phyloP scores from a whole-genome alignment of 2,797 vertebrate genomes.

The Micropoecilia bifurca region DNA sequence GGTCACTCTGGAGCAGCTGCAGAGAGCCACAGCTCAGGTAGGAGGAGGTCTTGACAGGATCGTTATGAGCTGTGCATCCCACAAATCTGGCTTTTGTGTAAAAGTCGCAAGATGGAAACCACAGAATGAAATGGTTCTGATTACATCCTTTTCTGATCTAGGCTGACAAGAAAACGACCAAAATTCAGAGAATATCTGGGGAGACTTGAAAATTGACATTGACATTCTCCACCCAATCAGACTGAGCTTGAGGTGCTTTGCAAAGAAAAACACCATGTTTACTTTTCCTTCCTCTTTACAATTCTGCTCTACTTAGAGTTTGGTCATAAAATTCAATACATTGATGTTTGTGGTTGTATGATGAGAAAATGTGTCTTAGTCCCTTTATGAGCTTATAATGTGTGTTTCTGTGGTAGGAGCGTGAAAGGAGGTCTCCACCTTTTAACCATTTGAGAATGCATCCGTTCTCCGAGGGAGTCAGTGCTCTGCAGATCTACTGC shows the following conservation, averaged over 20 bases:
- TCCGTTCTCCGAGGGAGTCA: constrained; percentile 97
- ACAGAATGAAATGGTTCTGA: not conserved
- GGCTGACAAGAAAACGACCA: not conserved
- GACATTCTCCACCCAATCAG: too few species aligned
- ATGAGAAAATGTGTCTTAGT: not conserved
- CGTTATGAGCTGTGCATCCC: too few species aligned
- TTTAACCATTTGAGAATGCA: constrained; percentile 97
- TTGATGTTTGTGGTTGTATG: not conserved
- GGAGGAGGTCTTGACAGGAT: not conserved
- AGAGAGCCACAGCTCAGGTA: not conserved
- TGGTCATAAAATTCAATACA: too few species aligned
- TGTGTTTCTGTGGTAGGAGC: constrained; percentile 82
- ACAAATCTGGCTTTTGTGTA: too few species aligned
- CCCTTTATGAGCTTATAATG: not conserved
- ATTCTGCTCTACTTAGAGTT: too few species aligned
- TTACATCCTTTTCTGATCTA: not conserved
- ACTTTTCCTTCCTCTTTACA: not conserved
- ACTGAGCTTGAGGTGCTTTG: too few species aligned
- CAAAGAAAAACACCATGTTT: not conserved
- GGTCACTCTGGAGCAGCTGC: not conserved
- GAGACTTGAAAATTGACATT: not conserved
- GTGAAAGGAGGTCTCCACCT: constrained; percentile 94
- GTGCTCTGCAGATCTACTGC: constrained; percentile 98
- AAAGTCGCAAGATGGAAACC: too few species aligned
- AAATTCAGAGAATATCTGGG: not conserved